A percentile compares a stretch with the other conserved stretches of the same genome.
Conservation (phyloP, 2,888 invertebrate species). For the Pycnomerus fuliginosus region DNA sequence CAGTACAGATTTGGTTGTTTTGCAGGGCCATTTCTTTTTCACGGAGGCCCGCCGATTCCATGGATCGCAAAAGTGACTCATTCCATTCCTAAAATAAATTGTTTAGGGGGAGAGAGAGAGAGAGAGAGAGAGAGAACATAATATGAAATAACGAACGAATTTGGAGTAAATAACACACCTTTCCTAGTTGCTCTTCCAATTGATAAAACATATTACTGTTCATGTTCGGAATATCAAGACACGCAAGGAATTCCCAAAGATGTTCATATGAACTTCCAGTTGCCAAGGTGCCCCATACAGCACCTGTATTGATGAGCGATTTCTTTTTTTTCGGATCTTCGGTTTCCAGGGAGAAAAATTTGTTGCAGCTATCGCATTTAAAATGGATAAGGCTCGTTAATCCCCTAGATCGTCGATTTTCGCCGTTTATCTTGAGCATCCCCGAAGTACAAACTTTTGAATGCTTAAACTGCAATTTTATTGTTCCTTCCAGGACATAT, state of each 20-base stretch:
- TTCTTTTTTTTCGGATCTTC: conserved; percentile 8
- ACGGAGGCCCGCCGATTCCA: neutral
- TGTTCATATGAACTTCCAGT: conserved; percentile 6
- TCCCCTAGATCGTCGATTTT: neutral
- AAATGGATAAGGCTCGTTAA: neutral
- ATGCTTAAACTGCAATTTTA: conserved; percentile 8
- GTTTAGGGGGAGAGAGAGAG: no score
- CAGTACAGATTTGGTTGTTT: neutral
- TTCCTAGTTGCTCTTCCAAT: no score
- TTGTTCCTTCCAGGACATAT: conserved; percentile 6
- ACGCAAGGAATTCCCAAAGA: conserved; percentile 3
- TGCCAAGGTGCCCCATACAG: conserved; percentile 13
- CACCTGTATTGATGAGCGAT: conserved; percentile 10
- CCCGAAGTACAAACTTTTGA: conserved; percentile 8
- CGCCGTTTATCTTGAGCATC: neutral
- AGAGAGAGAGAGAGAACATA: no score
- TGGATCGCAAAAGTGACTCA: conserved; percentile 1
- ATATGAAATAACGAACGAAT: no score
- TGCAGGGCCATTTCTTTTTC: neutral
- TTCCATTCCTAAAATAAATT: no score
- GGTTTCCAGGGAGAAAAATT: conserved; percentile 1
- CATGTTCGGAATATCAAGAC: conserved; percentile 10
- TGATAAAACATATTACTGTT: conserved; percentile 2
- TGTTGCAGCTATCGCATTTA: neutral
- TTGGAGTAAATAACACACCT: no score